Conservation (phyloP, 2,113 vertebrate species). For the Motacilla alba region DNA sequence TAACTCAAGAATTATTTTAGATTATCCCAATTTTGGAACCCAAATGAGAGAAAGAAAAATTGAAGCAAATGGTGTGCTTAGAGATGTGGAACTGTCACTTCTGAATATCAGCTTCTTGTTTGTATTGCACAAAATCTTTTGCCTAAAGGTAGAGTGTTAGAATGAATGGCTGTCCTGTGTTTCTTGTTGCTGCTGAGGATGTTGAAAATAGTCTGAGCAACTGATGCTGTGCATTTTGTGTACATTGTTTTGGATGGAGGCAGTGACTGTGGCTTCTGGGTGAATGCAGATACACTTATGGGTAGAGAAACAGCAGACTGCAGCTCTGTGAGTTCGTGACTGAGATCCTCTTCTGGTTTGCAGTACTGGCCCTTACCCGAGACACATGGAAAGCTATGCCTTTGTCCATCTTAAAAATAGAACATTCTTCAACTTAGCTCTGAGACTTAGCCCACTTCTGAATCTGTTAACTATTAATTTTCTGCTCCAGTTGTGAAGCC, state of each 20-base stretch:
- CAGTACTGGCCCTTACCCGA: neutral
- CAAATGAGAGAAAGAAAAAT: neutral
- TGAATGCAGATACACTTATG: neutral
- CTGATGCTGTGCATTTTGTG: neutral
- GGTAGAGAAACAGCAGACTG: neutral
- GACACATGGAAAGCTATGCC: neutral
- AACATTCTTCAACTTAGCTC: neutral
- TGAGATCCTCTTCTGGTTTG: neutral
- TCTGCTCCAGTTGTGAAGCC: neutral
- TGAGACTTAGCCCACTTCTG: neutral
- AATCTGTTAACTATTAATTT: neutral
- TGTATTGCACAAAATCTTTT: neutral
- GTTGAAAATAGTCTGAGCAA: neutral
- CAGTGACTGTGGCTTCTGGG: neutral
- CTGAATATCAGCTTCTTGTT: neutral
- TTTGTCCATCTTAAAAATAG: neutral
- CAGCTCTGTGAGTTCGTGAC: neutral
- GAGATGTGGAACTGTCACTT: neutral
- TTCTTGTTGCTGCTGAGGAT: neutral
- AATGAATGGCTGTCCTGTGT: neutral
- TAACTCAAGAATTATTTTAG: neutral
- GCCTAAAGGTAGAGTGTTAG: neutral
- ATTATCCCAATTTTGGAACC: neutral
- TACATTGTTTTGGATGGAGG: neutral
- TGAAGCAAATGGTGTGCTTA: neutral